Conservation (phyloP, 2,113 vertebrate genomes). For the Platycercus adscitus region DNA sequence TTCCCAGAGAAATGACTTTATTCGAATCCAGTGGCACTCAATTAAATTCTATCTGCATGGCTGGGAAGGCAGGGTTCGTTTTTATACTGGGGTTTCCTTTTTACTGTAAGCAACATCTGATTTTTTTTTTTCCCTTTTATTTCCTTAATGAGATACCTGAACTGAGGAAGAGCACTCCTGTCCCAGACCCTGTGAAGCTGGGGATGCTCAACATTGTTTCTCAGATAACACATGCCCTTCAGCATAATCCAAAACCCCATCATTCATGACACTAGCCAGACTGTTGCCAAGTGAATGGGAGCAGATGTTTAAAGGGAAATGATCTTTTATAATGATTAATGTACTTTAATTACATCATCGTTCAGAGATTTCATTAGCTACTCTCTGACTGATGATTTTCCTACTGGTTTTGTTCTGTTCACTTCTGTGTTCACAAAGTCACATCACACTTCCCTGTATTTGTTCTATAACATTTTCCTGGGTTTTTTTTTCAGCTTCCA, state of each 20-base stretch:
- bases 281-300: conserved; percentile 50
- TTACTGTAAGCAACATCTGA: neutral
- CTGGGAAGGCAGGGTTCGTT: neutral
- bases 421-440: neutral
- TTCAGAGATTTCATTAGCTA: conserved; percentile 35
- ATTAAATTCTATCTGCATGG: neutral
- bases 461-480: neutral
- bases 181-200: neutral
- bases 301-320: conserved; percentile 72
- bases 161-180: neutral
- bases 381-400: conserved; percentile 14
- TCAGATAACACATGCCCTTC: conserved; percentile 41
- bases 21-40: neutral
- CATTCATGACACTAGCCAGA: conserved; percentile 22
- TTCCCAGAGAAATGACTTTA: neutral
- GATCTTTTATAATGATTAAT: conserved; percentile 59
- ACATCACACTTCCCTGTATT: neutral
- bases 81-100: neutral
- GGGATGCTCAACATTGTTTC: neutral
- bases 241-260: conserved; percentile 22
- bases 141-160: neutral
- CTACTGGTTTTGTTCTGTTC: neutral
- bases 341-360: conserved; percentile 62
- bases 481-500: neutral
- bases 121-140: neutral